These are phyloP conservation scores for Setipinna tenuifilis DNA, from an alignment of 2,797 vertebrate species.

Conservation along the genomic window DNA sequence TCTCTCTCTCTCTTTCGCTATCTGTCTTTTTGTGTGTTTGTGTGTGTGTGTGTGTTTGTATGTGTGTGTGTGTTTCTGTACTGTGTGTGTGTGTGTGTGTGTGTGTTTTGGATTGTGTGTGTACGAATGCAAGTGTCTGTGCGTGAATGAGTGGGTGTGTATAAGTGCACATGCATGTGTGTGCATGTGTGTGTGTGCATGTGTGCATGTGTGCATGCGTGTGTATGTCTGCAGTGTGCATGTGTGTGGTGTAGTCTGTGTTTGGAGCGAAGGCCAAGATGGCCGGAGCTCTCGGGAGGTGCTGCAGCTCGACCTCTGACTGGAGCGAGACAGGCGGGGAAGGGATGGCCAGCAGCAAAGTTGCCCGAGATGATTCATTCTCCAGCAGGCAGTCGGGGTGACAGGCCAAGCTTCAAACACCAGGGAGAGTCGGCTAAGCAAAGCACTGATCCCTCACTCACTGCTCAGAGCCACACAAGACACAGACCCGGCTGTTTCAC, in stretches of 20 bases:
- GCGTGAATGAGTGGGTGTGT: no score
- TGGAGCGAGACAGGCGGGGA: slow-evolving; percentile 19
- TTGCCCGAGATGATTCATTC: slow-evolving; percentile 14
- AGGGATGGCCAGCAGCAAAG: slow-evolving; percentile 19
- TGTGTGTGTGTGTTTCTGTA: slow-evolving; percentile 13
- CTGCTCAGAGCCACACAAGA: slow-evolving; percentile 34
- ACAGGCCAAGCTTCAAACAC: slow-evolving; percentile 8
- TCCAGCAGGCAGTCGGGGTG: slow-evolving; percentile 26
- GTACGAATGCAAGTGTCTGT: no score
- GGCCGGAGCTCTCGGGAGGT: not conserved
- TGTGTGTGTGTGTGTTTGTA: not conserved
- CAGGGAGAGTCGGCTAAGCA: not conserved
- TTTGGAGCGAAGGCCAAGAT: slow-evolving; percentile 20
- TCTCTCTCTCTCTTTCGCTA: not conserved
- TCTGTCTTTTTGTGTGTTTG: not conserved
- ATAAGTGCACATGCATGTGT: no score
- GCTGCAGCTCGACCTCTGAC: slow-evolving; percentile 24
- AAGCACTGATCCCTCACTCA: slow-evolving; percentile 11
- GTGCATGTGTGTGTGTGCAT: no score
- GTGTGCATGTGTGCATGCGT: not conserved
- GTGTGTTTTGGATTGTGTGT: no score
- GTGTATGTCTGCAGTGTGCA: not conserved
- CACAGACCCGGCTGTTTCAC: slow-evolving; percentile 9
- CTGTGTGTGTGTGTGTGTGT: no score
- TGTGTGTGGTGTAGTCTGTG: not conserved